These are phyloP conservation scores for Halictus ligatus DNA, from an alignment of 2,888 invertebrate genomes.

Conservation along the genomic window DNA sequence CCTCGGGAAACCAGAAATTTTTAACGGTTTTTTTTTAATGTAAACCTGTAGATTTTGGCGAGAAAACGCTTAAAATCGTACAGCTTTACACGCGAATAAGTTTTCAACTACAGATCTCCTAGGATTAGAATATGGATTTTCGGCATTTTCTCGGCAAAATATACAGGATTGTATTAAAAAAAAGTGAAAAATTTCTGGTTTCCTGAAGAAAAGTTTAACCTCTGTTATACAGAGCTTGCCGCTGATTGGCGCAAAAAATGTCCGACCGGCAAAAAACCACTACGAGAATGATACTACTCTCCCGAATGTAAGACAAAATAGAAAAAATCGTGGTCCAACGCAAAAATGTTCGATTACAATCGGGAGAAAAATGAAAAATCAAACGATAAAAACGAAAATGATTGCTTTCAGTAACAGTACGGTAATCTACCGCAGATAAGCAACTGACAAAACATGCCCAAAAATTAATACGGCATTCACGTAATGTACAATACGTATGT, in stretches of 20 bases:
- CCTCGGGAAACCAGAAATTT: no score
- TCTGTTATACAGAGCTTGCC: slow-evolving; percentile 54
- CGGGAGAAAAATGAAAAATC: slow-evolving; percentile 19
- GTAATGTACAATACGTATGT: slow-evolving; percentile 65
- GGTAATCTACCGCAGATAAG: slow-evolving; percentile 78
- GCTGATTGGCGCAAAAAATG: slow-evolving; percentile 59
- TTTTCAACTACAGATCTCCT: no score
- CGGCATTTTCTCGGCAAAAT: no score
- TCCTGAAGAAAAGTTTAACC: no score
- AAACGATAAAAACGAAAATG: slow-evolving; percentile 24
- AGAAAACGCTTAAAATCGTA: no score
- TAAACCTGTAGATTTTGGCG: no score
- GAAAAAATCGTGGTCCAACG: slow-evolving; percentile 16
- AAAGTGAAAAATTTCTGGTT: no score
- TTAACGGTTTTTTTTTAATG: no score
- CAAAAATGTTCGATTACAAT: slow-evolving; percentile 17
- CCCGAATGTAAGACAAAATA: slow-evolving; percentile 70
- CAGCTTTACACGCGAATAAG: no score
- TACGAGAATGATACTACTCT: slow-evolving; percentile 77
- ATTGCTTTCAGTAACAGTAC: slow-evolving; percentile 55
- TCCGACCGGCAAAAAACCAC: slow-evolving; percentile 69
- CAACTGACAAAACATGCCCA: slow-evolving; percentile 83
- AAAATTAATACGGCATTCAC: slow-evolving; percentile 82
- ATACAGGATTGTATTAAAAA: no score
- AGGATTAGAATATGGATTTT: no score